Conservation (phyloP, 2,113 vertebrate genomes). For the Phocoena phocoena region DNA sequence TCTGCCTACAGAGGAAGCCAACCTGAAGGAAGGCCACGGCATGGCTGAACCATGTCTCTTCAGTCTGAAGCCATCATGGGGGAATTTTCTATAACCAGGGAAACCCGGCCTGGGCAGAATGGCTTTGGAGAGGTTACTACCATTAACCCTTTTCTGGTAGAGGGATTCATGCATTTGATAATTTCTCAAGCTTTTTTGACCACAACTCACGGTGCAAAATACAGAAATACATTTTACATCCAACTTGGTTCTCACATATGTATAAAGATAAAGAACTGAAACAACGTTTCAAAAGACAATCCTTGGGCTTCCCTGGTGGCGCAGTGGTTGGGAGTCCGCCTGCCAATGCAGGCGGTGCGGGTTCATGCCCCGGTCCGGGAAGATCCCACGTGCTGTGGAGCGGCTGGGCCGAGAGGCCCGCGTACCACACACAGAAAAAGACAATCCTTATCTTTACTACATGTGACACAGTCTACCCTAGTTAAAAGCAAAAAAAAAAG, state of each 20-base stretch:
- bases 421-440: neutral
- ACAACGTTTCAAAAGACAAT: neutral
- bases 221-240: neutral
- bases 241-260: neutral
- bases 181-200: neutral
- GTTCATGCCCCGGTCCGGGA: too few relatives aligned
- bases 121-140: neutral
- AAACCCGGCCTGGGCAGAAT: fast-evolving
- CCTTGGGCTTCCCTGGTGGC: too few relatives aligned
- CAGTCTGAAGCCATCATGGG: neutral
- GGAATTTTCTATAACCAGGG: neutral
- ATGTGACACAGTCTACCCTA: neutral
- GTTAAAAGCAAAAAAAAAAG: neutral
- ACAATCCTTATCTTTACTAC: too few relatives aligned
- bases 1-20: neutral
- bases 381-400: too few relatives aligned
- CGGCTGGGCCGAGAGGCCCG: too few relatives aligned
- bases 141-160: too few relatives aligned
- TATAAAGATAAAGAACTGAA: neutral
- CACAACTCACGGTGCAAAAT: neutral
- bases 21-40: neutral
- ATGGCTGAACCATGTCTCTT: neutral
- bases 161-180: neutral
- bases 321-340: too few relatives aligned
- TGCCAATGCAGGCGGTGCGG: too few relatives aligned